phyloP scores from a whole-genome alignment of 2,797 vertebrate genomes.

The Petrocephalus schoutedeni region DNA sequence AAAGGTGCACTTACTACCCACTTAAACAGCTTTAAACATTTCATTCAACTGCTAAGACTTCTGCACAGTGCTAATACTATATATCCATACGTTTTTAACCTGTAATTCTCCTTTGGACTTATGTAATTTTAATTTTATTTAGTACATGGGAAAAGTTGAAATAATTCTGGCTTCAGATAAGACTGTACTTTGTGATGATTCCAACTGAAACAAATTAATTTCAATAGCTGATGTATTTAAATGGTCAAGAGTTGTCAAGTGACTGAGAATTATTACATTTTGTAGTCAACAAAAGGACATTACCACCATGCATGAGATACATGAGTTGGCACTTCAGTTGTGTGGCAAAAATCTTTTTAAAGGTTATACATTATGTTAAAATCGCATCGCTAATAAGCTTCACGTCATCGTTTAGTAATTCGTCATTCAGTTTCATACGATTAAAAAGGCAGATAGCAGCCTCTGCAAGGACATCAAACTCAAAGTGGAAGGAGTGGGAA shows the following conservation, averaged over 20 bases:
- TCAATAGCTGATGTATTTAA: neutral
- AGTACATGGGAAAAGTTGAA: neutral
- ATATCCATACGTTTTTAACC: neutral
- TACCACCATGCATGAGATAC: constrained; percentile 62
- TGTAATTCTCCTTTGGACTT: neutral
- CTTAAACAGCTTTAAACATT: neutral
- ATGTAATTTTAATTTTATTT: neutral
- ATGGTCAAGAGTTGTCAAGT: neutral
- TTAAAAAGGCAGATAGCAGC: constrained; percentile 37
- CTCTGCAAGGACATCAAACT: constrained; percentile 33
- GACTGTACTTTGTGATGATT: neutral
- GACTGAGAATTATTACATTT: neutral
- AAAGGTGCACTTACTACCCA: neutral
- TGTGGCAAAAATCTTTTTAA: constrained; percentile 60
- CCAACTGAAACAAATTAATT: neutral
- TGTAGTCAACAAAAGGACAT: constrained; percentile 43
- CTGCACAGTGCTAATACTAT: neutral
- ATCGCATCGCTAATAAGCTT: constrained; percentile 27
- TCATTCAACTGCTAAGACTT: neutral
- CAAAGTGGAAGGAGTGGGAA: constrained; percentile 18
- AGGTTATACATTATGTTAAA: constrained; percentile 30
- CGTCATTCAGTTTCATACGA: constrained; percentile 38
- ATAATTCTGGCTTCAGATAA: neutral
- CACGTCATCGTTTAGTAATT: constrained; percentile 39
- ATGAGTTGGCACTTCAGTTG: constrained; percentile 48